Evolutionary conservation across 2,888 invertebrate species (phyloP).

Genomic region (Aphodius granarius): DNA sequence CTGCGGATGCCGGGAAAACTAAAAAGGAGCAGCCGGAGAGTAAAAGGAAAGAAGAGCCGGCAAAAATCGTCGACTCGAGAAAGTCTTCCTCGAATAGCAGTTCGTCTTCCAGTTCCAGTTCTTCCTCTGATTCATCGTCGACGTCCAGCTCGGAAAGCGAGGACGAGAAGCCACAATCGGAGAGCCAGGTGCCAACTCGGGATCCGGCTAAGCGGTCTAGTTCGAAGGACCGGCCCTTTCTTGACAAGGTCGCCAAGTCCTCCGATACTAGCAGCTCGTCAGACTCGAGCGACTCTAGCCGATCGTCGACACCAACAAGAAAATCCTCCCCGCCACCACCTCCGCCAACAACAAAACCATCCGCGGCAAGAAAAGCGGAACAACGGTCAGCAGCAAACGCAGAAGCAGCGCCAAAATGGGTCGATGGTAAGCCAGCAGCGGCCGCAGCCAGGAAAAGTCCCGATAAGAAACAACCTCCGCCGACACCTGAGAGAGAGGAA

Average conservation of each 20-base stretch:
- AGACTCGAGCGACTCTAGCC: constrained; percentile 57
- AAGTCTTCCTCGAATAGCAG: constrained; percentile 62
- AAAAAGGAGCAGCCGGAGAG: constrained; percentile 25
- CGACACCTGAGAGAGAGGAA: constrained; percentile 75
- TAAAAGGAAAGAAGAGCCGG: constrained; percentile 39
- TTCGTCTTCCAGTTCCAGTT: constrained; percentile 56
- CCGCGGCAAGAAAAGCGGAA: constrained; percentile 28
- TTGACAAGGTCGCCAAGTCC: constrained; percentile 75
- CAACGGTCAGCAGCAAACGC: not conserved
- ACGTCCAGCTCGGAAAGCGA: constrained; percentile 64
- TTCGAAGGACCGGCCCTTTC: constrained; percentile 75
- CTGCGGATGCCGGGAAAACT: constrained; percentile 21
- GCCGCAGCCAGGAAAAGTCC: constrained; percentile 33
- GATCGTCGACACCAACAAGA: constrained; percentile 42
- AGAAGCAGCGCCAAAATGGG: not conserved
- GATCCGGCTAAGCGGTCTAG: constrained; percentile 50
- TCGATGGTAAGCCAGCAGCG: constrained; percentile 24
- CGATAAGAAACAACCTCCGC: constrained; percentile 31
- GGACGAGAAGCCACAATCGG: constrained; percentile 51
- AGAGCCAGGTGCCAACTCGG: constrained; percentile 45
- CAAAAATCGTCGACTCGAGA: constrained; percentile 50
- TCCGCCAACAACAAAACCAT: constrained; percentile 37
- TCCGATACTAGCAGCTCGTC: constrained; percentile 66
- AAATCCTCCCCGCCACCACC: constrained; percentile 30
- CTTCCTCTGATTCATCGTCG: constrained; percentile 55